Evolutionary conservation across 2,797 vertebrate genomes (phyloP), one percentile per base, ranked within the genome.

Genomic region (Gymnodraco acuticeps): DNA sequence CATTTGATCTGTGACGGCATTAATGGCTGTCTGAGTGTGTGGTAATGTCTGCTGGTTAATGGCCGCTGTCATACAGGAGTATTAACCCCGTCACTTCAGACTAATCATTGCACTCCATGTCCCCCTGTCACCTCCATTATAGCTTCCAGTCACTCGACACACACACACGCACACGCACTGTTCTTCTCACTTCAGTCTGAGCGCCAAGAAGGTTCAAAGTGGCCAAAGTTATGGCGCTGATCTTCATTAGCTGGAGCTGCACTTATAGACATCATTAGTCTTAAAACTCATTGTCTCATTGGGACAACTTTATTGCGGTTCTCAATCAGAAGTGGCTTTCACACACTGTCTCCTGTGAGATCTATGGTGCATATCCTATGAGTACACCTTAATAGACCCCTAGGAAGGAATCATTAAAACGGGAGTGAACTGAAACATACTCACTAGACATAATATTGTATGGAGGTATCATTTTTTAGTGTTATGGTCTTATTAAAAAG

Each of bases 201-300:
- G 60, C 38, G 56, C 14, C 61, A 70, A 50, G 43, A 38, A 55
- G 73, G 82, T 81, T 80, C 76, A 73, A 19, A n/a, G 52, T 2
- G 54, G 75, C 73, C 79, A 78, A 60, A 81, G 82, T 48, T 58
- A 68, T 48, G 53, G 13, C n/a, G 10, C 66, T 41, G 48, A 20
- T n/a, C 66, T 10, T 17, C 66, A 48, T 58, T 48, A 68, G 66
- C 23, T 8, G 17, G 65, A 53, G 27, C 17, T 9, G 45, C 42
- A 58, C 31, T 48, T 86, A 79, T 86, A 85, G 81, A 87, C 89
- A 84, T 83, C 90, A 89, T 92, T 83, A 88, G 81, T 82, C 81
- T 84, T 84, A n/a, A n/a, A n/a, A n/a, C n/a, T 84, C 64, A 81
- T 82, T 77, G 78, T 89, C 89, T 84, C 76, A 47, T 11, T 68